phyloP scores from a whole-genome alignment of 2,113 vertebrate species.

The Nerophis lumbriciformis region DNA sequence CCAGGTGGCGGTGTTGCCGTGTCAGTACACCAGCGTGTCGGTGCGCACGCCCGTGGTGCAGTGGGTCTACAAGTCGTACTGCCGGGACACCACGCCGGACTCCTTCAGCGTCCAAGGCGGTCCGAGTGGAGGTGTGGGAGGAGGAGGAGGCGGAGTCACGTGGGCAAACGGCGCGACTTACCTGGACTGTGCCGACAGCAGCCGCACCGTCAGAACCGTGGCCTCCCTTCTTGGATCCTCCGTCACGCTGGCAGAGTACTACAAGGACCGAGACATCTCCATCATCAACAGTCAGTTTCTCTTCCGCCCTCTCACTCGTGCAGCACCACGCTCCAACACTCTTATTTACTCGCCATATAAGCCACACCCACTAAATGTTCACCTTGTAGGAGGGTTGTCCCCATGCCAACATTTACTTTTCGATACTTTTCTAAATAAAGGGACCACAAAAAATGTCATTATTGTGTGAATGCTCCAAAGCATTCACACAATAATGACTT shows the following conservation, averaged over 20 bases:
- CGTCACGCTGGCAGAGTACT: conserved; percentile 61
- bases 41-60: conserved; percentile 59
- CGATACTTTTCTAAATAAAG: no score
- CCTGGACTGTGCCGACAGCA: conserved; percentile 63
- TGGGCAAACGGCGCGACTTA: conserved; percentile 29
- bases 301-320: neutral
- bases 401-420: no score
- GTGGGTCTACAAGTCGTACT: conserved; percentile 69
- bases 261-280: conserved; percentile 68
- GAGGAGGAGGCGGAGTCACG: conserved; percentile 37
- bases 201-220: conserved; percentile 61
- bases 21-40: conserved; percentile 65
- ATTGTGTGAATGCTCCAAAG: no score
- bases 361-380: no score
- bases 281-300: conserved; percentile 61
- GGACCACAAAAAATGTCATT: no score
- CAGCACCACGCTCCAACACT: neutral
- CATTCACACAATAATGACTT: no score
- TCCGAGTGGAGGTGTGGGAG: conserved; percentile 31
- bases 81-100: conserved; percentile 60
- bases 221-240: conserved; percentile 63
- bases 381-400: no score
- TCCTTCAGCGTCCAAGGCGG: conserved; percentile 46
- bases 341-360: no score
- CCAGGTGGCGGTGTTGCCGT: conserved; percentile 63